These are phyloP conservation scores for Standfussiana lucernea DNA, from an alignment of 2,888 invertebrate genomes.

Conservation along the genomic window DNA sequence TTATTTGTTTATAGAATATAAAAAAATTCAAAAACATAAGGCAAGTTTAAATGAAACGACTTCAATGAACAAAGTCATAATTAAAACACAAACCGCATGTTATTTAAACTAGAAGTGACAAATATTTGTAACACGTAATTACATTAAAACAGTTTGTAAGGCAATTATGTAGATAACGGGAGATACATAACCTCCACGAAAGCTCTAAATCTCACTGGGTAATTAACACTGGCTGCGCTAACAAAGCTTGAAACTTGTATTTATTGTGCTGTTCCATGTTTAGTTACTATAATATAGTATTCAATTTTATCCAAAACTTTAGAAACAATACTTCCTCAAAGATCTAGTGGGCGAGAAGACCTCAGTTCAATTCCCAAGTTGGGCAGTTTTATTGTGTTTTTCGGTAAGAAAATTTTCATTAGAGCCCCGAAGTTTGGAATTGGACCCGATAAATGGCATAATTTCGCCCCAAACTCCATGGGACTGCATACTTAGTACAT, in stretches of 20 bases:
- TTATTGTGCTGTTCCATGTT: slow-evolving; percentile 45
- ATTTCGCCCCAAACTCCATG: neutral
- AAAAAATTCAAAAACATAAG: no score
- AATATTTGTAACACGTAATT: slow-evolving; percentile 59
- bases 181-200: slow-evolving; percentile 73
- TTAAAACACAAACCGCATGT: slow-evolving; percentile 19
- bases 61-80: slow-evolving; percentile 9
- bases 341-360: neutral
- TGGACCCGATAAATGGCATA: slow-evolving; percentile 16
- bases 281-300: slow-evolving; percentile 21
- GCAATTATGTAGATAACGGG: slow-evolving; percentile 72
- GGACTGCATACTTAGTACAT: neutral
- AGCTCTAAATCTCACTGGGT: slow-evolving; percentile 74
- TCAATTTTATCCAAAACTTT: slow-evolving; percentile 32
- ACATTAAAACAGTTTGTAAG: slow-evolving; percentile 59
- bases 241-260: slow-evolving; percentile 61
- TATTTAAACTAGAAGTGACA: slow-evolving; percentile 47
- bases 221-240: slow-evolving; percentile 74
- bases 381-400: slow-evolving; percentile 13
- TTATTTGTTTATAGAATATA: no score
- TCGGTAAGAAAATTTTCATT: slow-evolving; percentile 21
- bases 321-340: neutral
- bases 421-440: slow-evolving; percentile 21
- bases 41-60: neutral
- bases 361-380: slow-evolving; percentile 13